Evolutionary conservation across 2,888 invertebrate species (phyloP).

Genomic region (Drosophila differens): DNA sequence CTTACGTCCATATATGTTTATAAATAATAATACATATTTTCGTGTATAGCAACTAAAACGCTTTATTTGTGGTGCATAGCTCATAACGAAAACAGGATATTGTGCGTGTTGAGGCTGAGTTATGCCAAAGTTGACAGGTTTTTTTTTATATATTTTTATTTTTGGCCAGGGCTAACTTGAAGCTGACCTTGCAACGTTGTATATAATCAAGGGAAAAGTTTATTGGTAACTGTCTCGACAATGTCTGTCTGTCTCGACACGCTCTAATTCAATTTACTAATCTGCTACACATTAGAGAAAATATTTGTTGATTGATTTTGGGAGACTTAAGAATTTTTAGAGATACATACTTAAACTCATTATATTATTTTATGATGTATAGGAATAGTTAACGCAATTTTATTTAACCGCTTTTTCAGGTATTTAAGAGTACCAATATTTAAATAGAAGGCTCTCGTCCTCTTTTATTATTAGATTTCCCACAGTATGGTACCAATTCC

Average conservation of each 20-base stretch:
- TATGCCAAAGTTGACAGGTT: constrained; percentile 22
- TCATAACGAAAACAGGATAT: constrained; percentile 41
- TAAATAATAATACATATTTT: background rate
- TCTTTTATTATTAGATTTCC: background rate
- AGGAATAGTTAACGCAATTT: background rate
- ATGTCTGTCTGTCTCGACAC: constrained; percentile 16
- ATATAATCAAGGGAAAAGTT: constrained; percentile 15
- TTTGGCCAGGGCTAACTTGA: constrained; percentile 34
- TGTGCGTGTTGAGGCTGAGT: background rate
- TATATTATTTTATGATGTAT: background rate
- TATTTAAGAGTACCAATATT: background rate
- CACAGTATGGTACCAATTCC: background rate
- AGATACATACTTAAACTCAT: background rate
- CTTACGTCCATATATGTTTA: background rate
- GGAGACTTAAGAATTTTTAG: too few species aligned
- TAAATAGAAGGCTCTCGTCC: background rate
- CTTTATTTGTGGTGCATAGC: background rate
- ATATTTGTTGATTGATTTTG: background rate
- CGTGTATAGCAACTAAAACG: constrained; percentile 12
- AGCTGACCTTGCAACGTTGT: constrained; percentile 40
- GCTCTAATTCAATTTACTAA: background rate
- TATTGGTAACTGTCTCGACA: constrained; percentile 22
- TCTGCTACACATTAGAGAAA: background rate
- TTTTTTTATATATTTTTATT: background rate
- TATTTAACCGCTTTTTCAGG: background rate